phyloP scores from a whole-genome alignment of 2,113 vertebrate genomes.

The Ammodytes dubius region DNA sequence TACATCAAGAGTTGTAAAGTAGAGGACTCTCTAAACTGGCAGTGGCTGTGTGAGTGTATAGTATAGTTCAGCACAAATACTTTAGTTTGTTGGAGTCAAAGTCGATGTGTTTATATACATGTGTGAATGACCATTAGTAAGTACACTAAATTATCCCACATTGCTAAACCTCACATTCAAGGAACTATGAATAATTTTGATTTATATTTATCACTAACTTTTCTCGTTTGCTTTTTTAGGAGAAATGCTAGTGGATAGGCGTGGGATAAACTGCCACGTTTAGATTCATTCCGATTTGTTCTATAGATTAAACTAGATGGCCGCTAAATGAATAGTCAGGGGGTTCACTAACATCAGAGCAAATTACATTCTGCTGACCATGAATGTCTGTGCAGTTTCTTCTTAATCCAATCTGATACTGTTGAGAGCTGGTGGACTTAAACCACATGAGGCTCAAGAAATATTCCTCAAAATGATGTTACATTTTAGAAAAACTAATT shows the following conservation, averaged over 20 bases:
- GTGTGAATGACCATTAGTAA: neutral
- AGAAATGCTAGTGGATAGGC: neutral
- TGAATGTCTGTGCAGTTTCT: neutral
- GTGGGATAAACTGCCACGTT: neutral
- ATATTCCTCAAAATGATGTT: neutral
- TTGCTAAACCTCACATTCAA: neutral
- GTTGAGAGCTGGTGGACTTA: neutral
- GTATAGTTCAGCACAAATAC: neutral
- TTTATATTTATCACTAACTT: no score
- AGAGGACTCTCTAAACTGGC: neutral
- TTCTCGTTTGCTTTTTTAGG: neutral
- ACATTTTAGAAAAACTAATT: neutral
- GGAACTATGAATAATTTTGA: neutral
- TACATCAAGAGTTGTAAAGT: neutral
- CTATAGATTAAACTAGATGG: neutral
- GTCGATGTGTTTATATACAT: neutral
- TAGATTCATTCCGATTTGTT: neutral
- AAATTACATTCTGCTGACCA: no score
- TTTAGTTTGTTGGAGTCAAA: constrained; percentile 5
- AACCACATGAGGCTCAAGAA: neutral
- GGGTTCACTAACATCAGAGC: neutral
- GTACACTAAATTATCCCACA: neutral
- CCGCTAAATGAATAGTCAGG: neutral
- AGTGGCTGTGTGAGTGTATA: neutral
- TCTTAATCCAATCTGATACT: neutral